Evolutionary conservation across 2,888 invertebrate species (phyloP).

Genomic region (Pimpla rufipes): DNA sequence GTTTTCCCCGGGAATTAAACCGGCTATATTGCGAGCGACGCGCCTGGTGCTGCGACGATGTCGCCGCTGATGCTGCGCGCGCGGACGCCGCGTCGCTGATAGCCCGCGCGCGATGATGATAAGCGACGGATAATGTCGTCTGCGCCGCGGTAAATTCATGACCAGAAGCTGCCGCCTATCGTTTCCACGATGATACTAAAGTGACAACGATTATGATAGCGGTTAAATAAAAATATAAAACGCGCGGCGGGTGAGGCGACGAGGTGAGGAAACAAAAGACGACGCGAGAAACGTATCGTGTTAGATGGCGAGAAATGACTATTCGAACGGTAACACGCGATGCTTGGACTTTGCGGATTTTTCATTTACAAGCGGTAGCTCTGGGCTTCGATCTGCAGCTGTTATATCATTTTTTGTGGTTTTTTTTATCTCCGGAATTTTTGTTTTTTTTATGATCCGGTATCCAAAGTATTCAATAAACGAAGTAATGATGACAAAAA

Average conservation of each 20-base stretch:
- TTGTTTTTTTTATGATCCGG: no score
- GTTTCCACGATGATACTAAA: conserved; percentile 31
- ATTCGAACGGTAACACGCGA: no score
- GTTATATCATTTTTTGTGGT: no score
- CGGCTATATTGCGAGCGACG: conserved; percentile 55
- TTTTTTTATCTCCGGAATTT: no score
- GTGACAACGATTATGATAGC: conserved; percentile 20
- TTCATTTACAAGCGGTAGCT: no score
- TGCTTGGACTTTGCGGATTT: no score
- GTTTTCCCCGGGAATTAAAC: conserved; percentile 62
- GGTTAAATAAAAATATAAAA: conserved; percentile 5
- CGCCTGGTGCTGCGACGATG: conserved; percentile 53
- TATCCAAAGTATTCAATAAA: no score
- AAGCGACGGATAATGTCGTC: conserved; percentile 36
- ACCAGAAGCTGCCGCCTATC: conserved; percentile 32
- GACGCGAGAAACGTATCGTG: background rate
- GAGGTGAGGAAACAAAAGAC: conserved; percentile 2
- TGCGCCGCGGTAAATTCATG: conserved; percentile 41
- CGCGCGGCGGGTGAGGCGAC: no score
- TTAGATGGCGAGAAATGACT: no score
- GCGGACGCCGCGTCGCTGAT: conserved; percentile 57
- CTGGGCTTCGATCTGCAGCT: no score
- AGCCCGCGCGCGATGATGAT: conserved; percentile 30
- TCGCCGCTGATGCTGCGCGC: conserved; percentile 37
- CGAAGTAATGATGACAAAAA: no score